A percentile compares a stretch with the other conserved stretches of the same genome.
phyloP scores from a whole-genome alignment of 2,888 invertebrate genomes.

The Pinctada fucata region DNA sequence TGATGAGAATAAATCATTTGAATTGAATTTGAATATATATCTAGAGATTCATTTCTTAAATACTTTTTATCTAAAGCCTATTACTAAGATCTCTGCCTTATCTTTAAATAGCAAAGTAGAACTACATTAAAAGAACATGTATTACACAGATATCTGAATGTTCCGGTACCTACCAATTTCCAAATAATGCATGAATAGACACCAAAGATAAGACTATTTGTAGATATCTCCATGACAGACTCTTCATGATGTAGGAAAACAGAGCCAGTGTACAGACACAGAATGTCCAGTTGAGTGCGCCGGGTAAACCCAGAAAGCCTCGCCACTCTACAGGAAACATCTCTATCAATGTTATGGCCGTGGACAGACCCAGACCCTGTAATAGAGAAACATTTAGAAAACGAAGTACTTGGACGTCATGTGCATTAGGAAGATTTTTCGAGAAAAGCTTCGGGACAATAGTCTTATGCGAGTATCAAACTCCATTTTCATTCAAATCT shows the following conservation, averaged over 20 bases:
- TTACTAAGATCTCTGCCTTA: no score
- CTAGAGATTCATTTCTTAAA: no score
- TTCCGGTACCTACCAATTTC: slow-evolving; percentile 22
- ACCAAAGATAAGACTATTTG: slow-evolving; percentile 43
- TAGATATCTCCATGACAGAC: slow-evolving; percentile 56
- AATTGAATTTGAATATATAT: no score
- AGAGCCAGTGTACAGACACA: slow-evolving; percentile 49
- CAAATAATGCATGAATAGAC: slow-evolving; percentile 23
- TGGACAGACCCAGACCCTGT: slow-evolving; percentile 54
- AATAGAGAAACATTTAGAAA: neutral
- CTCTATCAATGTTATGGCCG: slow-evolving; percentile 56
- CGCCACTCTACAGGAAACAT: slow-evolving; percentile 49
- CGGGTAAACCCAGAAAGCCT: slow-evolving; percentile 45
- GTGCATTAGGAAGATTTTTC: neutral
- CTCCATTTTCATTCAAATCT: no score
- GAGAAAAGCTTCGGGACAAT: neutral
- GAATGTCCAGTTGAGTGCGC: slow-evolving; percentile 51
- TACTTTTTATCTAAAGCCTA: no score
- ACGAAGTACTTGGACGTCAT: neutral
- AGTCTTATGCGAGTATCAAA: no score
- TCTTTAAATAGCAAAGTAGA: no score
- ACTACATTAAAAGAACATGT: neutral
- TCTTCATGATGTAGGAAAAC: slow-evolving; percentile 52
- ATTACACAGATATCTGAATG: neutral
- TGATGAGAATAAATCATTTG: no score